Evolutionary conservation across 2,888 invertebrate genomes (phyloP).

Genomic region (Drosophila conformis): DNA sequence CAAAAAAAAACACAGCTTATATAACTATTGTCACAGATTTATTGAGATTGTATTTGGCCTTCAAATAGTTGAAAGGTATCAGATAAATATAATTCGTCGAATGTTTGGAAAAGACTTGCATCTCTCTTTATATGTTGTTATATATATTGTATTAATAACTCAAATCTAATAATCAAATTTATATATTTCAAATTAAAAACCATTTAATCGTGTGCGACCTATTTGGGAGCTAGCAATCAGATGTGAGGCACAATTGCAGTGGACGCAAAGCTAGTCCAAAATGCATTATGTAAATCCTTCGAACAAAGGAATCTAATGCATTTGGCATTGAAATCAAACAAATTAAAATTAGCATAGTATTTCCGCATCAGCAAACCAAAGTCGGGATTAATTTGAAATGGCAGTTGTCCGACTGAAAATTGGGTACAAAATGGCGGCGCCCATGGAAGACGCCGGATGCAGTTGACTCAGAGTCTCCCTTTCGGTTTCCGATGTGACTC

Average conservation of each 20-base stretch:
- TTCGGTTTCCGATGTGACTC: slow-evolving; percentile 7
- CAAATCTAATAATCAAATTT: not conserved
- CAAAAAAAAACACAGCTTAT: not conserved
- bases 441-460: slow-evolving; percentile 10
- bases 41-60: not conserved
- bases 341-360: slow-evolving; percentile 82
- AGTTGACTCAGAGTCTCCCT: slow-evolving; percentile 8
- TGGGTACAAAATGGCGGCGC: slow-evolving; percentile 48
- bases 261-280: slow-evolving; percentile 46
- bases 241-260: slow-evolving; percentile 29
- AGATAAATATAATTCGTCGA: not conserved
- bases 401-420: slow-evolving; percentile 28
- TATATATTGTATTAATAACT: not conserved
- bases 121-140: not conserved
- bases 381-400: slow-evolving; percentile 71
- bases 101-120: not conserved
- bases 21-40: not conserved
- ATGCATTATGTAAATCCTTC: slow-evolving; percentile 65
- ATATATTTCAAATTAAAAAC: slow-evolving; percentile 7
- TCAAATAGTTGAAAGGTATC: not conserved
- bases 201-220: slow-evolving; percentile 6
- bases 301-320: slow-evolving; percentile 47
- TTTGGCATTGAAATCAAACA: slow-evolving; percentile 52
- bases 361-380: slow-evolving; percentile 74
- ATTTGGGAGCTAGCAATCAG: slow-evolving; percentile 2